Percentiles rank a stretch among this genome's conserved stretches.
Conservation (phyloP, 2,888 invertebrate genomes). For the Drosophila villosipedis region DNA sequence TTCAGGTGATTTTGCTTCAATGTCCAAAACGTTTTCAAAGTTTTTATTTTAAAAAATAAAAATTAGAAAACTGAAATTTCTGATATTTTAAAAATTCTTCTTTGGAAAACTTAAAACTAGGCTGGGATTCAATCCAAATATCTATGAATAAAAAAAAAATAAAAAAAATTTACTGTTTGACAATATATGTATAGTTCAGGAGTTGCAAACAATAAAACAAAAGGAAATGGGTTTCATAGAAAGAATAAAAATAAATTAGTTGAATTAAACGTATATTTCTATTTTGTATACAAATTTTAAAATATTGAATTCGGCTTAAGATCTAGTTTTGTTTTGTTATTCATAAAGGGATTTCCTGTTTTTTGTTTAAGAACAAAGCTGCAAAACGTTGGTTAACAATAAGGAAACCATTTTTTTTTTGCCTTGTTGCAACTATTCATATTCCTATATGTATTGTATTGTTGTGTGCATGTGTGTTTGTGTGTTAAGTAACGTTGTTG, state of each 20-base stretch:
- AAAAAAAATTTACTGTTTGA: no score
- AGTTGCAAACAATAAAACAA: background rate
- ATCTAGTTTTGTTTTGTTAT: background rate
- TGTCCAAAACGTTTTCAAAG: no score
- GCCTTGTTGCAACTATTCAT: conserved; percentile 6
- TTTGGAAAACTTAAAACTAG: background rate
- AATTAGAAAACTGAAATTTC: no score
- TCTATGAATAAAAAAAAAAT: no score
- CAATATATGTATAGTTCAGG: background rate
- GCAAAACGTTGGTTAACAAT: background rate
- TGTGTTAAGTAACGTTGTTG: conserved; percentile 5
- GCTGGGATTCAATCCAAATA: background rate
- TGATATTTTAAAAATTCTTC: no score
- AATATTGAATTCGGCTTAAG: background rate
- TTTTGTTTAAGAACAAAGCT: background rate
- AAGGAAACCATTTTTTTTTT: background rate
- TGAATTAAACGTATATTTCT: background rate
- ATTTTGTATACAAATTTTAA: rapidly evolving
- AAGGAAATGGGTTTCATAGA: background rate
- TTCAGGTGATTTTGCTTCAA: no score
- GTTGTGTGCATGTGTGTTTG: background rate
- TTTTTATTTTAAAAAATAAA: no score
- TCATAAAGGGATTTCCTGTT: background rate
- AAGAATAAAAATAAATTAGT: background rate
- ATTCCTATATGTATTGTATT: background rate